Base-by-base conservation (phyloP, 2,888 invertebrate genomes). In the Chydorus sphaericus region DNA sequence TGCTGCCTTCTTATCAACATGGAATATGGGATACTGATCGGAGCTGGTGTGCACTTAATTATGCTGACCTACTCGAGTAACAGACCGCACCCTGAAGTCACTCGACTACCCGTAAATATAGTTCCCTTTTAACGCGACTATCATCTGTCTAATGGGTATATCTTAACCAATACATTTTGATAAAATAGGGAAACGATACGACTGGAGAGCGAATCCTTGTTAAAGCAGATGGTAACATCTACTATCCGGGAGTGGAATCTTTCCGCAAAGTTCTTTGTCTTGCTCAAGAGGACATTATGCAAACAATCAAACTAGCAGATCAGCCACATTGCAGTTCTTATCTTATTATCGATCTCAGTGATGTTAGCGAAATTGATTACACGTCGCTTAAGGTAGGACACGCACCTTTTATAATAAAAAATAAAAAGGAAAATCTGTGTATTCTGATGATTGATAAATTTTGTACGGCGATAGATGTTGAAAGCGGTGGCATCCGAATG, bases 11-110 rank as follows among this genome's bases (percentile, higher is more conserved):
- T 57, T 29, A 36, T 54, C 44, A 54, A 52, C 48, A 54, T 57
- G 49, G 57, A 57, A 20, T 54, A 49, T 31, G 57, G 57, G n/a
- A 57, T 57, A 30, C 44, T 57, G 18, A 48, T 54, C 23, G 57
- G 57, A 48, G 48, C 57, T 33, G 54, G 54, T 16, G 29, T 54
- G 18, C 57, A 57, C 36, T 37, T 57, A 28, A 26, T 57, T 18
- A 14, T 57, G 20, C 33, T 57, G 14, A 36, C 54, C 8, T 57
- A 44, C 49, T 33, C 52, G 23, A 38, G 39, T 36, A 57, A 36
- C 20, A 26, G 54, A 20, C 55, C 55, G 14, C 30, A 55, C 31
- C 33, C 36, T 6, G 11, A 28, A 26, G 31, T 55, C 6, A 16
- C 33, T 8, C 48, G 48, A 10, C 26, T 36, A 23, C 26, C 48